Percentiles rank a stretch among this genome's conserved stretches.
Evolutionary conservation across 2,888 invertebrate species (phyloP).

Genomic region (Ectemnius lituratus): DNA sequence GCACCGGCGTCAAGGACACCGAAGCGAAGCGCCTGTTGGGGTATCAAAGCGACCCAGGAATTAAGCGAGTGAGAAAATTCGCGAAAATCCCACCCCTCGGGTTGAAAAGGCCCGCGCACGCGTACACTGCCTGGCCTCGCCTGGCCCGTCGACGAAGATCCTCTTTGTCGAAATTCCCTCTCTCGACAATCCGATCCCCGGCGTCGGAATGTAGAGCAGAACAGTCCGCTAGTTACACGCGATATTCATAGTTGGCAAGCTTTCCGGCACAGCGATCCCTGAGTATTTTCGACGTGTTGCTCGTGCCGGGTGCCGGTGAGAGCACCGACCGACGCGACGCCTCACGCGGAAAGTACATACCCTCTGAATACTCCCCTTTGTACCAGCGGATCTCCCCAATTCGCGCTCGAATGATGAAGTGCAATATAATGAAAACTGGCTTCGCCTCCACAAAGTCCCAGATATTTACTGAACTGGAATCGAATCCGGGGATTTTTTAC

Average conservation of each 20-base stretch:
- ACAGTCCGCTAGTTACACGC: no score
- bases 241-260: no score
- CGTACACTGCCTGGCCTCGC: not conserved
- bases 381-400: no score
- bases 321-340: no score
- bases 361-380: no score
- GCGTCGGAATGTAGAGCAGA: not conserved
- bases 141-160: not conserved
- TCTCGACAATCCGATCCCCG: not conserved
- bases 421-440: constrained; percentile 33
- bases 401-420: constrained; percentile 21
- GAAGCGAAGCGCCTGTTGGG: not conserved
- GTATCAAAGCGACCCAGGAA: constrained; percentile 9
- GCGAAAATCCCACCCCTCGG: constrained; percentile 3
- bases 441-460: not conserved
- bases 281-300: no score
- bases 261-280: no score
- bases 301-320: no score
- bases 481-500: constrained; percentile 33
- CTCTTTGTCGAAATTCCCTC: constrained; percentile 26
- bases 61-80: constrained; percentile 18
- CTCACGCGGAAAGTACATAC: no score
- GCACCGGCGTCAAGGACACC: no score
- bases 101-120: constrained; percentile 5
- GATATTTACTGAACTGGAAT: constrained; percentile 43